Evolutionary conservation across 2,888 invertebrate species (phyloP).

Genomic region (Xestobium rufovillosum): DNA sequence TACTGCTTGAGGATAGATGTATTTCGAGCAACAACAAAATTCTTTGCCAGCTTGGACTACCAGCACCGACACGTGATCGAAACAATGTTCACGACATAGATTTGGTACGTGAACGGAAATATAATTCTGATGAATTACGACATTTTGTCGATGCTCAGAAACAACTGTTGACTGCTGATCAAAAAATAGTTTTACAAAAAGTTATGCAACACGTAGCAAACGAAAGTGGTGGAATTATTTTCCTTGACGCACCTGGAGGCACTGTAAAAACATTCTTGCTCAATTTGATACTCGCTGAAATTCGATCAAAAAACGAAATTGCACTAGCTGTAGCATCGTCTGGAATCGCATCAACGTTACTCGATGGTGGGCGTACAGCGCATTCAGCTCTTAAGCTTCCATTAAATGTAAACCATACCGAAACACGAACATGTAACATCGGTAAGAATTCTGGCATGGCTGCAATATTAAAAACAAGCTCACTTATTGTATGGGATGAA

Average conservation of each 20-base stretch:
- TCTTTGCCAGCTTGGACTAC: no score
- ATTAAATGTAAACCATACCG: constrained; percentile 25
- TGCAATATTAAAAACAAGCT: no score
- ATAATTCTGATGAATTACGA: constrained; percentile 9
- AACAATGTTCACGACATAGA: constrained; percentile 10
- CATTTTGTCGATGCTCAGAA: background rate
- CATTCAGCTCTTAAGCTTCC: constrained; percentile 33
- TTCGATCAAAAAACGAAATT: constrained; percentile 30
- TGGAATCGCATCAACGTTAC: constrained; percentile 39
- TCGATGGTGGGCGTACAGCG: constrained; percentile 29
- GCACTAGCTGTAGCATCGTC: constrained; percentile 39
- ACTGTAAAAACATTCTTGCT: no score
- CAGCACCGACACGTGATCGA: constrained; percentile 1
- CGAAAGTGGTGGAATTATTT: no score
- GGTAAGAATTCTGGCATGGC: no score
- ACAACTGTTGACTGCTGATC: no score
- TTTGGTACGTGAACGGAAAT: constrained; percentile 9
- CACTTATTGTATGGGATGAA: no score
- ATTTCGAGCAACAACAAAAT: no score
- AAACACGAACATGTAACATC: no score
- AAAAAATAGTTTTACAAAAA: constrained; percentile 24
- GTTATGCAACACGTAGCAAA: no score
- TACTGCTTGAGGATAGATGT: no score
- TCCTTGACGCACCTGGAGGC: constrained; percentile 30
- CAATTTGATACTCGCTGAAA: constrained; percentile 31